Percentiles rank a stretch among this genome's conserved stretches.
Conservation (phyloP, 2,797 vertebrate species). For the Adelosebastes latens region DNA sequence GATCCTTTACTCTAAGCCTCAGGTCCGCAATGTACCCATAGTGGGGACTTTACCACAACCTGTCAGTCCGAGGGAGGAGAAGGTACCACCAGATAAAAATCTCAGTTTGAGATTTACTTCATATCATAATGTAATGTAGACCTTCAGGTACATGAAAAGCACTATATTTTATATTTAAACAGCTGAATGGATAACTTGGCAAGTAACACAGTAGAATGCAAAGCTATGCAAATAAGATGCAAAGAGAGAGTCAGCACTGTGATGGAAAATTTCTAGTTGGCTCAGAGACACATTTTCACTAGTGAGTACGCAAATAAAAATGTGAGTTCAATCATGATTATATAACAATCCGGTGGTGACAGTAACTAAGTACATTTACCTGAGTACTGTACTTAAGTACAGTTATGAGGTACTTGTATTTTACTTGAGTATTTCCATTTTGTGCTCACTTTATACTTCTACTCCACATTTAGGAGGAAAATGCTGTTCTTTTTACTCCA, state of each 20-base stretch:
- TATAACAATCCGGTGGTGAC: neutral
- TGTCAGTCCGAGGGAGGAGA: neutral
- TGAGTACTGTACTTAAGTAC: neutral
- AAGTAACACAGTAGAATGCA: slow-evolving; percentile 59
- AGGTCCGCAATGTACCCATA: slow-evolving; percentile 15
- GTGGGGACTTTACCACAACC: slow-evolving; percentile 33
- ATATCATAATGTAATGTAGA: neutral
- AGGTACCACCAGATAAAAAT: slow-evolving; percentile 31
- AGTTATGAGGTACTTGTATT: neutral
- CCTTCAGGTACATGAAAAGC: neutral
- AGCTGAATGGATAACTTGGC: slow-evolving; percentile 49
- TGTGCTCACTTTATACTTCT: neutral
- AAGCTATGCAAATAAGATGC: slow-evolving; percentile 78
- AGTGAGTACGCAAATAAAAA: neutral
- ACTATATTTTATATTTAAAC: slow-evolving; percentile 14
- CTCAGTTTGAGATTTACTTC: slow-evolving; percentile 34
- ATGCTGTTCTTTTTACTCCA: neutral
- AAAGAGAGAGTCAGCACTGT: slow-evolving; percentile 53
- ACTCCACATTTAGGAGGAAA: neutral
- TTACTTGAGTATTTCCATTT: neutral
- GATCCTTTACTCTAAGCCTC: slow-evolving; percentile 45
- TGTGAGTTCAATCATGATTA: neutral
- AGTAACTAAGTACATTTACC: neutral
- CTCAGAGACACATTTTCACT: slow-evolving; percentile 15
- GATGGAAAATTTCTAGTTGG: slow-evolving; percentile 59